phyloP scores from a whole-genome alignment of 2,113 vertebrate genomes.

The Polypterus senegalus region DNA sequence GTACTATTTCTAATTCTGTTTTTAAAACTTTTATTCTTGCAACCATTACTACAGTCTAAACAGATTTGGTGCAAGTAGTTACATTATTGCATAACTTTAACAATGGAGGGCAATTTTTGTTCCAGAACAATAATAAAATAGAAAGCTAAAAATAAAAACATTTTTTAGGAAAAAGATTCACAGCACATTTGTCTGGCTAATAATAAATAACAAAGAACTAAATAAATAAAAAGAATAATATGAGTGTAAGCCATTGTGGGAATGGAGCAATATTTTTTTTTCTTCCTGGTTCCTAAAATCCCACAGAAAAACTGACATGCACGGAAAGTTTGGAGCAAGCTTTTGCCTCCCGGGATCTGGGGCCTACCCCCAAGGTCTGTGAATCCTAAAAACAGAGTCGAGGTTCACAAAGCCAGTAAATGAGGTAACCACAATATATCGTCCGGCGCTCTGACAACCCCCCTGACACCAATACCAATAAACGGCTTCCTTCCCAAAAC shows the following conservation, averaged over 20 bases:
- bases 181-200: constrained; percentile 26
- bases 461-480: constrained; percentile 10
- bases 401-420: constrained; percentile 1
- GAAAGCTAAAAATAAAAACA: no score
- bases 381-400: constrained; percentile 12
- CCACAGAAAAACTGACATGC: constrained; percentile 44
- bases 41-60: no score
- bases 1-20: no score
- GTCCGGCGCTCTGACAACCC: constrained; percentile 9
- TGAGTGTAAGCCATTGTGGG: constrained; percentile 44
- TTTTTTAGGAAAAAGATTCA: no score
- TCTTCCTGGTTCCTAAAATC: constrained; percentile 50
- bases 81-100: no score
- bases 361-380: constrained; percentile 17
- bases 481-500: constrained; percentile 3
- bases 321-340: constrained; percentile 34
- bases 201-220: constrained; percentile 41
- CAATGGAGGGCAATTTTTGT: no score
- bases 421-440: constrained; percentile 19
- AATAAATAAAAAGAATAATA: constrained; percentile 26
- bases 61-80: no score
- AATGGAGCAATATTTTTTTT: constrained; percentile 39
- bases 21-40: no score
- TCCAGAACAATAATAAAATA: no score
- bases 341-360: constrained; percentile 22